Evolutionary conservation across 1,140 invertebrate species (phyloP).

Genomic region (Chionoecetes opilio): DNA sequence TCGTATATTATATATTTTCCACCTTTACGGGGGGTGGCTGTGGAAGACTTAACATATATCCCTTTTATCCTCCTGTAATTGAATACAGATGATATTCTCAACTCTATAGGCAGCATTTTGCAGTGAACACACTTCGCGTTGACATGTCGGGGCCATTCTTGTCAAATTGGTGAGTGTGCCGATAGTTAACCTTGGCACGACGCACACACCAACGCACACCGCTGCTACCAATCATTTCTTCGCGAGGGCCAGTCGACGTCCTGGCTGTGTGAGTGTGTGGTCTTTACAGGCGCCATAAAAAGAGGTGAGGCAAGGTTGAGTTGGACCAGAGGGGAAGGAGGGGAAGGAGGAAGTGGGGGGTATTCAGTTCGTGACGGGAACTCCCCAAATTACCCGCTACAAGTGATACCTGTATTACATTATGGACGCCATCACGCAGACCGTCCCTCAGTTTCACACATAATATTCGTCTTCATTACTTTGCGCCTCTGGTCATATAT

Average conservation of each 20-base stretch:
- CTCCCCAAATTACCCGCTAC: conserved; percentile 40
- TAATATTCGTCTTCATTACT: conserved; percentile 59
- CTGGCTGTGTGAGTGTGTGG: not conserved
- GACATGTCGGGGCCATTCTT: not conserved
- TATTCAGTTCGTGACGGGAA: conserved; percentile 7
- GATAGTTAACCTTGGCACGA: conserved; percentile 18
- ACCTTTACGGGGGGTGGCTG: not conserved
- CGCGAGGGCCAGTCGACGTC: not conserved
- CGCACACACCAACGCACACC: not conserved
- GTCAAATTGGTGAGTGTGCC: not conserved
- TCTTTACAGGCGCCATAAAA: not conserved
- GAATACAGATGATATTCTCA: not conserved
- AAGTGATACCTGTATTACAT: conserved; percentile 17
- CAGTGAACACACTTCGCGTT: conserved; percentile 15
- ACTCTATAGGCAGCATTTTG: not conserved
- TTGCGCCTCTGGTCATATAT: conserved; percentile 39
- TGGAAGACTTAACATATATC: not conserved
- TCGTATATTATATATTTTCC: not conserved
- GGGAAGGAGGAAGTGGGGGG: not conserved
- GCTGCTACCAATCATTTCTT: not conserved
- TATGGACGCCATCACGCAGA: conserved; percentile 36
- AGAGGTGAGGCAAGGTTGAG: conserved; percentile 15
- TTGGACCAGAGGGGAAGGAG: not conserved
- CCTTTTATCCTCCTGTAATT: not conserved
- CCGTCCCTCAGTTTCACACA: conserved; percentile 59